phyloP scores from a whole-genome alignment of 2,113 vertebrate genomes.

The Dendropsophus ebraccatus region DNA sequence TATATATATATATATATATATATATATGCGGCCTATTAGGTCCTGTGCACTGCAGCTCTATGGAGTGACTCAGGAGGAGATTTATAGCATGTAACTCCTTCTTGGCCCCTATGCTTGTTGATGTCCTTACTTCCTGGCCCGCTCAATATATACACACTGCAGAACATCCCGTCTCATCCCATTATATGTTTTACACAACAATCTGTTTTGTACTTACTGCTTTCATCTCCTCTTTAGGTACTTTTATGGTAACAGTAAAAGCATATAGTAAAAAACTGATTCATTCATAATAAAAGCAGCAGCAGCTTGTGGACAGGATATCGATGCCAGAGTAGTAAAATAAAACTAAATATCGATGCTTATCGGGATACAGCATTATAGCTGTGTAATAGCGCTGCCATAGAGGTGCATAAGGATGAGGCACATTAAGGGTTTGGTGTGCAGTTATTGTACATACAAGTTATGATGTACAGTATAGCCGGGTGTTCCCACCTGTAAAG shows the following conservation, averaged over 20 bases:
- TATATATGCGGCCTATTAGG: too few relatives aligned
- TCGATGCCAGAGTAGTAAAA: too few relatives aligned
- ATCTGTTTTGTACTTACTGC: neutral
- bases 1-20: too few relatives aligned
- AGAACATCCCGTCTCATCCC: neutral
- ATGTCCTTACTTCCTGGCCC: slow-evolving; percentile 16
- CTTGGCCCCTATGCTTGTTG: neutral
- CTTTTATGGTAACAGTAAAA: neutral
- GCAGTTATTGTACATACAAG: too few relatives aligned
- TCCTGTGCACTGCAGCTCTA: neutral
- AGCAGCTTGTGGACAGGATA: neutral
- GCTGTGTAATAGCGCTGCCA: too few relatives aligned
- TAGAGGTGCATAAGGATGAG: too few relatives aligned
- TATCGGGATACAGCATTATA: too few relatives aligned
- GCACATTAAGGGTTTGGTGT: too few relatives aligned
- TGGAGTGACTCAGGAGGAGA: neutral
- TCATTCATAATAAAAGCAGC: neutral
- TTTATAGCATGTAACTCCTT: neutral
- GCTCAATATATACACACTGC: neutral
- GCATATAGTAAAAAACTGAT: neutral
- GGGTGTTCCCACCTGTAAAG: too few relatives aligned
- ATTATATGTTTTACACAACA: neutral
- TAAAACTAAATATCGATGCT: too few relatives aligned
- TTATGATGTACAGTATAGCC: too few relatives aligned
- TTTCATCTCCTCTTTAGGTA: neutral